These are phyloP conservation scores for Bruchidius siliquastri DNA, from an alignment of 2,888 invertebrate genomes.

Conservation along the genomic window DNA sequence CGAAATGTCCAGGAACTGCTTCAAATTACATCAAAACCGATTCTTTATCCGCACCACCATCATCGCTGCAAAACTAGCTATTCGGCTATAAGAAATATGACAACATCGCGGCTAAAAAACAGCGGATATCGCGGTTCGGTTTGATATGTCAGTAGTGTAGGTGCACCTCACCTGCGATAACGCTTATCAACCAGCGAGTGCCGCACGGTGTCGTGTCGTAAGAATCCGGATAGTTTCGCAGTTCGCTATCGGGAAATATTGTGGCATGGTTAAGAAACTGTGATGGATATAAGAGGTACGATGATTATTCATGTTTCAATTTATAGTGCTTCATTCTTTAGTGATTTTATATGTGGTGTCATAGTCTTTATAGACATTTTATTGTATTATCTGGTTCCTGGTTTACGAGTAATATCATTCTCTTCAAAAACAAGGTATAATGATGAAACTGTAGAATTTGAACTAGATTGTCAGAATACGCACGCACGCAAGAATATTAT, in stretches of 20 bases:
- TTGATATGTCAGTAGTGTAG: slow-evolving; percentile 17
- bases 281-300: neutral
- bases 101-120: neutral
- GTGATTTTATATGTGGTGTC: no score
- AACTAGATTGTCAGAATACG: no score
- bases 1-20: no score
- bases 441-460: no score
- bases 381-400: no score
- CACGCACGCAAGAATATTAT: no score
- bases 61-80: neutral
- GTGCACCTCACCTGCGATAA: slow-evolving; percentile 31
- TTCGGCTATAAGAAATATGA: neutral
- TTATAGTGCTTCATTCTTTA: neutral
- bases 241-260: neutral
- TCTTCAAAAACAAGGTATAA: no score
- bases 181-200: slow-evolving; percentile 19
- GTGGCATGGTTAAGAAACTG: neutral
- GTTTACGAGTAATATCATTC: no score
- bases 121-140: neutral
- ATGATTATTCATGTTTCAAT: neutral
- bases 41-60: neutral
- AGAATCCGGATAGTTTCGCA: slow-evolving; percentile 6
- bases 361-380: no score
- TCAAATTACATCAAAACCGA: no score
- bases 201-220: slow-evolving; percentile 15